Conservation (phyloP, 2,888 invertebrate species). For the Sphecodes monilicornis region DNA sequence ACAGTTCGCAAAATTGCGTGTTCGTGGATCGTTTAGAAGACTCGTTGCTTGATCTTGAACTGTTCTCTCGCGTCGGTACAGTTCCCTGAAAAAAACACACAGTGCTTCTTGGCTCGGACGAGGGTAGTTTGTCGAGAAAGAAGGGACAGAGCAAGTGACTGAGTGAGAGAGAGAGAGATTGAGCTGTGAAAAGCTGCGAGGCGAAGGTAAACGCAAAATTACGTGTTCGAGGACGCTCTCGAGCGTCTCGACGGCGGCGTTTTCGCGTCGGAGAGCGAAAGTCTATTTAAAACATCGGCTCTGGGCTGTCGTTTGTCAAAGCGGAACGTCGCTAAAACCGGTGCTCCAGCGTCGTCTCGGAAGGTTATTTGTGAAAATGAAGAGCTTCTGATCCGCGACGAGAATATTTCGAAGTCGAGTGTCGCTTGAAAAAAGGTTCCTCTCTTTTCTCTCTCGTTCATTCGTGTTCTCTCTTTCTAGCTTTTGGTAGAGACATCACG, state of each 20-base stretch:
- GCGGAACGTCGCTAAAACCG: constrained; percentile 11
- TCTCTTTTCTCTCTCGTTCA: not conserved
- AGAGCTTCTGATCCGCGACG: not conserved
- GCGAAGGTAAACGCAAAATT: constrained; percentile 5
- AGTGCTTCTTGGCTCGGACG: not conserved
- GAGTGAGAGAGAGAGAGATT: not conserved
- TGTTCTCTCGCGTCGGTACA: not conserved
- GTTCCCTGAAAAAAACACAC: not conserved
- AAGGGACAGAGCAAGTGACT: not conserved
- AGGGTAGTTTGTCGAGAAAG: not conserved
- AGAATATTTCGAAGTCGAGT: constrained; percentile 3
- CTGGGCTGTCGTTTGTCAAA: constrained; percentile 6
- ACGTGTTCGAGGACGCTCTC: constrained; percentile 12
- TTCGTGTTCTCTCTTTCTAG: not conserved
- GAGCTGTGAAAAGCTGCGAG: not conserved
- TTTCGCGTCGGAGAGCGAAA: constrained; percentile 3
- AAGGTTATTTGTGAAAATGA: constrained; percentile 12
- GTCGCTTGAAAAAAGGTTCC: not conserved
- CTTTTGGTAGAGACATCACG: not conserved
- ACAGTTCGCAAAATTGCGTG: not conserved
- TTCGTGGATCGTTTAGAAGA: not conserved
- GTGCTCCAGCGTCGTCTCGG: constrained; percentile 1
- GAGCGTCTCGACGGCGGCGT: not conserved
- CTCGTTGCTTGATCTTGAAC: not conserved
- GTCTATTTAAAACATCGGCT: constrained; percentile 15